Evolutionary conservation across 2,113 vertebrate genomes (phyloP).

Genomic region (Nettapus auritus): DNA sequence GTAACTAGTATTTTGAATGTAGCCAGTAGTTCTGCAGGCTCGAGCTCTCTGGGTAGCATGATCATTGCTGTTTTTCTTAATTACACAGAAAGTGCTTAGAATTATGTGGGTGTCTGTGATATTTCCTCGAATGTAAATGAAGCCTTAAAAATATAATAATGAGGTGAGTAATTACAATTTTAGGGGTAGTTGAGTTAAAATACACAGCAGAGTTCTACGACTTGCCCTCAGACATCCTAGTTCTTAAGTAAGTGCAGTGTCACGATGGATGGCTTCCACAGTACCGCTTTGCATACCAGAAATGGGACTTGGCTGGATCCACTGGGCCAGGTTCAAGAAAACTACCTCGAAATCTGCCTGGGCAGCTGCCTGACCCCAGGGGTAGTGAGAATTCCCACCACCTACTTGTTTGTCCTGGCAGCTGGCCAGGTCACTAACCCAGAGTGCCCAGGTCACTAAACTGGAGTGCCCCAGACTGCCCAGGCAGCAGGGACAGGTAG

Average conservation of each 20-base stretch:
- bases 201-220: not conserved
- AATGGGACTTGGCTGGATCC: not conserved
- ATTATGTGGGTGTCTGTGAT: not conserved
- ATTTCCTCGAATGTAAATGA: slow-evolving; percentile 46
- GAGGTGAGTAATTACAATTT: not conserved
- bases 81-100: not conserved
- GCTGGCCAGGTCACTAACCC: not conserved
- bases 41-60: not conserved
- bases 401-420: not conserved
- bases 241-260: not conserved
- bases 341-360: not conserved
- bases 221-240: not conserved
- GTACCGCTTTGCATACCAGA: not conserved
- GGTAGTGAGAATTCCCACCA: not conserved
- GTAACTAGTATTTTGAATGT: not conserved
- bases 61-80: slow-evolving; percentile 18
- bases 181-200: not conserved
- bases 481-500: not conserved
- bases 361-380: not conserved
- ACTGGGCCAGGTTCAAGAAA: not conserved
- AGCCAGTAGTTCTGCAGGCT: not conserved
- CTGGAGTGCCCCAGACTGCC: not conserved
- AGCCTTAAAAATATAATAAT: not conserved
- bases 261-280: not conserved
- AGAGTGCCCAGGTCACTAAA: not conserved